Evolutionary conservation across 2,888 invertebrate species (phyloP).

Genomic region (Mechanitis messenoides): DNA sequence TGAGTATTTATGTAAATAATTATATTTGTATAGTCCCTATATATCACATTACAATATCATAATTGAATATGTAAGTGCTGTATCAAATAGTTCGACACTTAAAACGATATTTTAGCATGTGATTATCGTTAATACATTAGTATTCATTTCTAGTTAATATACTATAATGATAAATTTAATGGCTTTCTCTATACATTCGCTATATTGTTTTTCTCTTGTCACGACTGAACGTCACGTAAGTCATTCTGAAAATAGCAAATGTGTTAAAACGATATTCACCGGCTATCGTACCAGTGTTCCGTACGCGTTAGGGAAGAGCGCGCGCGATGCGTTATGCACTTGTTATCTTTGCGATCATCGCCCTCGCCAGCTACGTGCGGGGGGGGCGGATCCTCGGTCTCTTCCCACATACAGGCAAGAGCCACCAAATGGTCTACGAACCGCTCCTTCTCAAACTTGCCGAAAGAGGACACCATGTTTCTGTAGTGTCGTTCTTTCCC

Average conservation of each 20-base stretch:
- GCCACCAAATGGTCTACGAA: constrained; percentile 79
- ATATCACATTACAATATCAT: too few relatives aligned
- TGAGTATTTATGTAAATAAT: too few relatives aligned
- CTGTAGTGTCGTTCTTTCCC: constrained; percentile 78
- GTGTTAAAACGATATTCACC: constrained; percentile 19
- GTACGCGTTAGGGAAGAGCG: constrained; percentile 28
- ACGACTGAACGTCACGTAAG: constrained; percentile 31
- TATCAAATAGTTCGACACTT: too few relatives aligned
- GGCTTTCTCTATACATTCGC: too few relatives aligned
- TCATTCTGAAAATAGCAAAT: constrained; percentile 37
- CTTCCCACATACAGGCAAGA: constrained; percentile 78
- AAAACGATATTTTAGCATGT: too few relatives aligned
- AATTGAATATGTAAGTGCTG: too few relatives aligned
- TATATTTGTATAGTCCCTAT: too few relatives aligned
- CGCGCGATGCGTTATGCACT: constrained; percentile 49
- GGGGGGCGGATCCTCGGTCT: constrained; percentile 49
- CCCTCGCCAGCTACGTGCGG: constrained; percentile 41
- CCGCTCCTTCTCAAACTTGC: constrained; percentile 73
- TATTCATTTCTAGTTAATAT: too few relatives aligned
- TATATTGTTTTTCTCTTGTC: neutral
- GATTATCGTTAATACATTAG: too few relatives aligned
- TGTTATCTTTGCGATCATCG: constrained; percentile 37
- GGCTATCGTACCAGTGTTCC: constrained; percentile 31
- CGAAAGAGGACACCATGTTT: constrained; percentile 76
- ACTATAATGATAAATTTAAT: too few relatives aligned